Percentiles rank a stretch among this genome's conserved stretches.
Evolutionary conservation across 2,888 invertebrate species (phyloP).

Genomic region (Hololepta plana): DNA sequence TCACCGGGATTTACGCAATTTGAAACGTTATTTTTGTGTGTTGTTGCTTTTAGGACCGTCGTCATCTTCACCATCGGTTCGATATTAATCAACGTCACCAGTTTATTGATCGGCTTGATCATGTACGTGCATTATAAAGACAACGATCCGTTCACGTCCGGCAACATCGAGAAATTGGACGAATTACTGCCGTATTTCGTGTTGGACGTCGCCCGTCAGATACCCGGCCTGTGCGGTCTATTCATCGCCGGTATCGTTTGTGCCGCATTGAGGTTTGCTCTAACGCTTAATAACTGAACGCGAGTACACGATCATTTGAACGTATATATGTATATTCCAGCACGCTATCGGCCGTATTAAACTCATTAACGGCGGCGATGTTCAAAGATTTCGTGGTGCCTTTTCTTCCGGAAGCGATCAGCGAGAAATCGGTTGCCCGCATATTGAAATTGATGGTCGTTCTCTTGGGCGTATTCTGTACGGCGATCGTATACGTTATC

Average conservation of each 20-base stretch:
- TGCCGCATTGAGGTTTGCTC: conserved; percentile 42
- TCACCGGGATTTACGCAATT: no score
- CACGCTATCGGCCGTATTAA: conserved; percentile 41
- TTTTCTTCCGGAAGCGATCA: conserved; percentile 30
- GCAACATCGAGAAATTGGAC: conserved; percentile 34
- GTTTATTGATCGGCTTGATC: conserved; percentile 23
- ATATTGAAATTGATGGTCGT: conserved; percentile 35
- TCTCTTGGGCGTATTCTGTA: conserved; percentile 46
- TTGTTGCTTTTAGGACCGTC: no score
- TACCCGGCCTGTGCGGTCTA: conserved; percentile 51
- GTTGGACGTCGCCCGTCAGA: conserved; percentile 40
- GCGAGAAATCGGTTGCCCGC: conserved; percentile 33
- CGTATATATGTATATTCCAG: conserved; percentile 31
- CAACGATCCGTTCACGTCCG: conserved; percentile 40
- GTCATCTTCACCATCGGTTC: conserved; percentile 22
- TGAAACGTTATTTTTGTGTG: no score
- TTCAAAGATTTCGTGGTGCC: conserved; percentile 45
- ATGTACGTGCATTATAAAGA: conserved; percentile 42
- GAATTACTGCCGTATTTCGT: conserved; percentile 46
- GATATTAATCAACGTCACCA: conserved; percentile 30
- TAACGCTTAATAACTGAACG: neutral
- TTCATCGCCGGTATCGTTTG: conserved; percentile 56
- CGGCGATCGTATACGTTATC: conserved; percentile 45
- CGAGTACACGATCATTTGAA: neutral
- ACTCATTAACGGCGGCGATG: conserved; percentile 43